phyloP scores from a whole-genome alignment of 1,140 invertebrate genomes.

The Harpegnathos saltator region DNA sequence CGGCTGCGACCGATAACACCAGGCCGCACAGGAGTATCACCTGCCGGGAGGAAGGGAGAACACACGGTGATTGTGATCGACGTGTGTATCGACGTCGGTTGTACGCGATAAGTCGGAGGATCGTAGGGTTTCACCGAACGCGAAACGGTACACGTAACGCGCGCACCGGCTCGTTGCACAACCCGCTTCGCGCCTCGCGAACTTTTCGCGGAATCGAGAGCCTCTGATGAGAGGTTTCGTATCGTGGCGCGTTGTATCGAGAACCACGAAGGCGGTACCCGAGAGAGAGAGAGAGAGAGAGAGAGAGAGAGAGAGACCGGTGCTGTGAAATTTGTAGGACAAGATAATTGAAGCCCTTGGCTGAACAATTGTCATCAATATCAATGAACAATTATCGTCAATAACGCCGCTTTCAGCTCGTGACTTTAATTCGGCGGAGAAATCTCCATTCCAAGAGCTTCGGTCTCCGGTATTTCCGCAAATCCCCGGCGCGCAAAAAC shows the following conservation, averaged over 20 bases:
- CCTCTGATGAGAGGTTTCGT: background rate
- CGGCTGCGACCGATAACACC: constrained; percentile 73
- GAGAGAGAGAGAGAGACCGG: background rate
- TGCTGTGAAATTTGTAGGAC: constrained; percentile 10
- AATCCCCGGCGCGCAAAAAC: background rate
- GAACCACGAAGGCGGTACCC: too few species aligned
- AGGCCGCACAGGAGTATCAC: constrained; percentile 78
- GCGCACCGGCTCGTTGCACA: too few species aligned
- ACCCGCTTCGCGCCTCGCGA: background rate
- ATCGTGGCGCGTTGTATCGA: too few species aligned
- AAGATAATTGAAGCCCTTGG: background rate
- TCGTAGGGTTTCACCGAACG: background rate
- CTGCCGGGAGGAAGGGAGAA: constrained; percentile 66
- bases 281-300: too few species aligned
- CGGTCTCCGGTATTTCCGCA: background rate
- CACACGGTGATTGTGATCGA: background rate
- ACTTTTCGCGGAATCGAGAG: background rate
- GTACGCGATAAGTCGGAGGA: background rate
- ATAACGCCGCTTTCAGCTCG: too few species aligned
- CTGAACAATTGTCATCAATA: too few species aligned
- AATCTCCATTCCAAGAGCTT: background rate
- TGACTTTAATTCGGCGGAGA: background rate
- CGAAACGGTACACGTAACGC: background rate
- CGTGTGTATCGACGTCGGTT: background rate
- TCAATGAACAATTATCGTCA: too few species aligned